Evolutionary conservation across 1,140 invertebrate genomes (phyloP), one percentile per base, ranked within the genome.

Genomic region (Lepidurus apus): DNA sequence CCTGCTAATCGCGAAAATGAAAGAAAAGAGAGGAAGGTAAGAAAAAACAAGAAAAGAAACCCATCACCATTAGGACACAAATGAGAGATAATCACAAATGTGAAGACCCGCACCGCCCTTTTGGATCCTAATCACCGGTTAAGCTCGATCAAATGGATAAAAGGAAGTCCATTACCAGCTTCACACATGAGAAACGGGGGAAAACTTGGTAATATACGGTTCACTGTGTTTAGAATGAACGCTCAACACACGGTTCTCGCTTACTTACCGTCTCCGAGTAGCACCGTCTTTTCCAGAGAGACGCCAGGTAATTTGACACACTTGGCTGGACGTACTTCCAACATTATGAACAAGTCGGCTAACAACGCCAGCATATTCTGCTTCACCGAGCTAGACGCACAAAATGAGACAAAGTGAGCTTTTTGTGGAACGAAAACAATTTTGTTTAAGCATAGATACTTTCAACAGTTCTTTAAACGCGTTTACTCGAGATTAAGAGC

Each of bases 351-450:
- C 80, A 99, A 89, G 85, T 99, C 97, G 78, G 97, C 95, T 80
- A 99, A 87, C 87, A 99, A 93, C 73, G 94, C 94, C 81, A 97
- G 89, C 82, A 99, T 87, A 88, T 98, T 99, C 83, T 94, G 91
- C 83, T 92, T 93, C 91, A 97, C 95, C 73, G 93, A 93, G 81
- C 93, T 95, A 84, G 78, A 82, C 80, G 47, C 74, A 42, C 87
- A 87, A 83, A 26, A 77, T 34, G 34, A 34, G 2, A 34, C 34
- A 4, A 34, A 3, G 2, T 34, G 3, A 34, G 34, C 34, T 34
- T 34, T 34, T 34, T 34, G 4, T 34, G 34, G 34, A 34, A 34
- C 34, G 34, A 4, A 34, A 34, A 34, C 34, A 34, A 34, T 34
- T 34, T 4, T 34, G 34, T 34, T 34, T 4, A 34, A 34, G 34